Base-by-base conservation (phyloP, 2,888 invertebrate species). In the Sturmia bella region DNA sequence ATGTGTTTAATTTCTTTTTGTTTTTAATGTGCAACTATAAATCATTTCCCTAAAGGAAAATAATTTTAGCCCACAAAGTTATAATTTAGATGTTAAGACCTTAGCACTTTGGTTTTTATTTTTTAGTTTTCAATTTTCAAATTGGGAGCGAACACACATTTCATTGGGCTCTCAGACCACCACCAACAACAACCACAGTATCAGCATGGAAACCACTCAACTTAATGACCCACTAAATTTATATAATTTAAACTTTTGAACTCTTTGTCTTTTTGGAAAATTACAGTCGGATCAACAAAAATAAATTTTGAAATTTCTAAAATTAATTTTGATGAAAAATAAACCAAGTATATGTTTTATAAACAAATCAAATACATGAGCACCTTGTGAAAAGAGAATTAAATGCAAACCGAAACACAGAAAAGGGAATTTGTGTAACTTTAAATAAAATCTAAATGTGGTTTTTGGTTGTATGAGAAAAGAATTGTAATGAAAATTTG, bases 211-310 rank as follows among this genome's bases (percentile, higher is more conserved):
- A 82, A 70, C 70, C 82, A 82, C 74, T 79, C 64, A 79, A 48
- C 78, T 70, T 75, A 82, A 82, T 82, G 82, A 79, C 70, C 78
- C 74, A 82, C 78, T 82, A 82, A 82, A 82, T 69, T 68, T 79
- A 27, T 61, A 79, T 21, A 66, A 75, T 75, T 74, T 82, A 57
- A 75, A 82, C 69, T 70, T 79, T 78, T 79, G 64, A 79, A 82
- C 74, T 81, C 57, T 63, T 64, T 45, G 59, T 37, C 13, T 41
- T 59, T 52, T 66, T 43, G 1, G 32, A 77, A 78, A 70, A 70
- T 54, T 32, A 50, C 56, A 56, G n/a, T 41, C 12, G 48, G 64
- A 48, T 17, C 13, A 39, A 73, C 61, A 41, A 54, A 63, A 45
- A 50, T 48, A 27, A 48, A 32, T 27, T 15, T 27, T 45, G 17